Conservation (phyloP, 2,797 vertebrate species). For the Varecia variegata region DNA sequence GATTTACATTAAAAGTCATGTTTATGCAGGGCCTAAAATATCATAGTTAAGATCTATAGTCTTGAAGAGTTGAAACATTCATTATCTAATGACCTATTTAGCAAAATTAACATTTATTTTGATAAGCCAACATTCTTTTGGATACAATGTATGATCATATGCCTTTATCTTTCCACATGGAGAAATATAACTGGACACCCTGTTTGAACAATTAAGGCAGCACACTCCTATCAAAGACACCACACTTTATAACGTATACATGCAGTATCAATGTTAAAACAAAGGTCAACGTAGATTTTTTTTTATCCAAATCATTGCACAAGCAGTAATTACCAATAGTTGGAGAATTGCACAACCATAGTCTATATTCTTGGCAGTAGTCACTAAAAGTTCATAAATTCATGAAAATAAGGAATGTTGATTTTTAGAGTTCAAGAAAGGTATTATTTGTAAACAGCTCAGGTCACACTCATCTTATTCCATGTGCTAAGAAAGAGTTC, state of each 20-base stretch:
- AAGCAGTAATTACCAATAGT: constrained; percentile 57
- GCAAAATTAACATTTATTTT: constrained; percentile 60
- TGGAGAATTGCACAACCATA: constrained; percentile 37
- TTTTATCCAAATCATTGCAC: constrained; percentile 61
- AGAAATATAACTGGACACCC: neutral
- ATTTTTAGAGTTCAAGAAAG: constrained; percentile 68
- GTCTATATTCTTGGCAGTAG: constrained; percentile 38
- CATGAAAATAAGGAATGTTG: constrained; percentile 41
- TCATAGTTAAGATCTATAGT: constrained; percentile 54
- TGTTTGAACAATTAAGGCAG: constrained; percentile 60
- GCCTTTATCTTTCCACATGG: constrained; percentile 34
- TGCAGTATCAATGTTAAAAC: constrained; percentile 5
- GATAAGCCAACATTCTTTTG: constrained; percentile 53
- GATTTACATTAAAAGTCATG: constrained; percentile 55
- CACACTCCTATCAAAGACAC: constrained; percentile 30
- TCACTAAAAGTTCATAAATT: constrained; percentile 2
- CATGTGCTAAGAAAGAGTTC: constrained; percentile 49
- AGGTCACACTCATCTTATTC: constrained; percentile 33
- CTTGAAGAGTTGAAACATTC: constrained; percentile 50
- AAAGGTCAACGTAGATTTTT: constrained; percentile 12
- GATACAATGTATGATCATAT: neutral
- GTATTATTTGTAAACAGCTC: constrained; percentile 57
- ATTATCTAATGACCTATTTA: constrained; percentile 40
- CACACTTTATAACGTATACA: constrained; percentile 47
- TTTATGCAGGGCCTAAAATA: constrained; percentile 52